Evolutionary conservation across 1,140 invertebrate genomes (phyloP).

Genomic region (Drosophila hydei): DNA sequence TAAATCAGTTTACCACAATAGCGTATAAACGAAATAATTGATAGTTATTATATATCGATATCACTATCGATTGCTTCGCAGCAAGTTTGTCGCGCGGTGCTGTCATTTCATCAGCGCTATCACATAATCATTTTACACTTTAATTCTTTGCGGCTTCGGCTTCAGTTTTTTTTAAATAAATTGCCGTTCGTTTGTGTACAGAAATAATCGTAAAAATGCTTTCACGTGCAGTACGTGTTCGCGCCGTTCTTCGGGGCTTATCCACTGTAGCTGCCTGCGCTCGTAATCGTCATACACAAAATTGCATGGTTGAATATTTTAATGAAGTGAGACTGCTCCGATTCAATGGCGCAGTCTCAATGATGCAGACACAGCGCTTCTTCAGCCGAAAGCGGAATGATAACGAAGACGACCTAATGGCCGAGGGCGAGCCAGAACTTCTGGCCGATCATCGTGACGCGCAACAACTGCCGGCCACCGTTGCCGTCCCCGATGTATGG

Average conservation of each 20-base stretch:
- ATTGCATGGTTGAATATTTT: constrained; percentile 41
- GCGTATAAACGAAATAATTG: neutral
- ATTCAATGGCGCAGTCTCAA: constrained; percentile 23
- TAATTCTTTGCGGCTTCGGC: constrained; percentile 20
- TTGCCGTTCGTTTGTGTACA: constrained; percentile 41
- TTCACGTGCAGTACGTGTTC: constrained; percentile 59
- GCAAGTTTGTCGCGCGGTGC: constrained; percentile 24
- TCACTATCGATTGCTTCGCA: constrained; percentile 29
- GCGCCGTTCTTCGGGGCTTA: constrained; percentile 55
- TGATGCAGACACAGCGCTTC: constrained; percentile 52
- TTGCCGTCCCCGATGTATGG: constrained; percentile 98
- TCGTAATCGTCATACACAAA: constrained; percentile 41
- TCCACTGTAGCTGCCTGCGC: constrained; percentile 46
- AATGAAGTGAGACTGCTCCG: constrained; percentile 44
- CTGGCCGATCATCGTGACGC: constrained; percentile 53
- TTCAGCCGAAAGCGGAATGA: constrained; percentile 58
- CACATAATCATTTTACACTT: constrained; percentile 72
- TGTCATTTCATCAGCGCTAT: constrained; percentile 66
- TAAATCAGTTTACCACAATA: neutral
- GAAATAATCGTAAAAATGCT: constrained; percentile 52
- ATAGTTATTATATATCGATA: neutral
- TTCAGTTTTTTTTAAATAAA: constrained; percentile 50
- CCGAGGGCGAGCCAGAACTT: constrained; percentile 44
- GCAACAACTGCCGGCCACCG: constrained; percentile 91
- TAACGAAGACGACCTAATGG: constrained; percentile 44